Base-by-base conservation (phyloP, 2,888 invertebrate species). In the Diploptera punctata region DNA sequence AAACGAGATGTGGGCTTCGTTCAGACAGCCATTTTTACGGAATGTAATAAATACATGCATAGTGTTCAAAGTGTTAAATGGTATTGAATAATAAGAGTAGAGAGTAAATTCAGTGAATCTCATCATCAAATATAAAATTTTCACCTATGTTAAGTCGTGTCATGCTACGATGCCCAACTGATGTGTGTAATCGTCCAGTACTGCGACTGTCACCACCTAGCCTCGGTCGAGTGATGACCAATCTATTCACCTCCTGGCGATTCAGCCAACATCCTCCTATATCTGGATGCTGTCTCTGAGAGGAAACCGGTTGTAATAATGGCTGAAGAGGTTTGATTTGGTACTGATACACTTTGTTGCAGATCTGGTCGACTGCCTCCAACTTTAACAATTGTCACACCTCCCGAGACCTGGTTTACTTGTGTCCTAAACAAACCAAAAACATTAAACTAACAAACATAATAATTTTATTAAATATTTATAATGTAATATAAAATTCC, bases 351-450 rank as follows among this genome's bases (percentile, higher is more conserved):
- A 78, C 31, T 65, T 72, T 44, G 78, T 73, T 54, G 78, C 75
- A 49, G 80, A 76, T 24, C 79, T 73, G 38, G 78, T 73, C 71
- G 73, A 70, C 67, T 62, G 47, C 88, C 88, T 54, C 91, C 91
- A 16, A 93, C 87, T 81, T 92, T 92, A 26, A 93, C 93, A 74
- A 93, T 93, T 0, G 93, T 94, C 5, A 93, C 91, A 3, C 92
- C 92, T 2, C 91, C 90, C 0, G 91, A 89, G 0, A 89, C 92
- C 74, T 91, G 88, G 80, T 90, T 90, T 47, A 91, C 89, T 80
- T 90, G 89, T 79, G 71, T 71, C 47, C 72, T 73, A 67, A 10
- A 52, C 19, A 33, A 7, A 73, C n/a, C 33, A 31, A 9, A 19
- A 43, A 57, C 38, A 57, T 26, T n/a, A 31, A 5, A 31, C 21